Evolutionary conservation across 2,113 vertebrate genomes (phyloP).

Genomic region (Catagonus wagneri): DNA sequence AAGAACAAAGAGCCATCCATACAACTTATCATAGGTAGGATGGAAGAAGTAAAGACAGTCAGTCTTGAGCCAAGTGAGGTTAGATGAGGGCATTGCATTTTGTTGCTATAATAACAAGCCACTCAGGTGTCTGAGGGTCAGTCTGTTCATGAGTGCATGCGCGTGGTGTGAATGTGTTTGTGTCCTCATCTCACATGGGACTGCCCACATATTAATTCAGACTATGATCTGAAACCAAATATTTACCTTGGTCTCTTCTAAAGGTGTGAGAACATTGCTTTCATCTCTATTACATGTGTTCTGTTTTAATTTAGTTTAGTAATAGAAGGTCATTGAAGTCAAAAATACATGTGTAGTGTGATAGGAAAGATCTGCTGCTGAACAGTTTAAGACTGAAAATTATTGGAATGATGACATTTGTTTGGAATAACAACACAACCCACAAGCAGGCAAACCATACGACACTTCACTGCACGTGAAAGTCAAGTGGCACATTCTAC

Average conservation of each 20-base stretch:
- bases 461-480: background rate
- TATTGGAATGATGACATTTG: background rate
- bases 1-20: background rate
- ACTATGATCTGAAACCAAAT: background rate
- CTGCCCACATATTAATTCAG: background rate
- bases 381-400: background rate
- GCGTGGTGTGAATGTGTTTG: accelerated
- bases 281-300: background rate
- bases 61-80: background rate
- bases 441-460: background rate
- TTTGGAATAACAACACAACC: background rate
- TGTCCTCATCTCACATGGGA: background rate
- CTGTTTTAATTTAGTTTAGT: conserved; percentile 33
- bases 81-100: background rate
- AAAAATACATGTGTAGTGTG: background rate
- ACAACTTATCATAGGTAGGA: background rate
- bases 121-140: background rate
- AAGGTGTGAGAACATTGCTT: background rate
- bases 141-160: too few species aligned
- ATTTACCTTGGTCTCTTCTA: conserved; percentile 9
- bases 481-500: background rate
- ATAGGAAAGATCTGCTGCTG: background rate
- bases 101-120: background rate
- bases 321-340: conserved; percentile 19
- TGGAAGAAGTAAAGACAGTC: background rate